These are phyloP conservation scores for Acleris emargana DNA, from an alignment of 2,888 invertebrate species.

Conservation along the genomic window DNA sequence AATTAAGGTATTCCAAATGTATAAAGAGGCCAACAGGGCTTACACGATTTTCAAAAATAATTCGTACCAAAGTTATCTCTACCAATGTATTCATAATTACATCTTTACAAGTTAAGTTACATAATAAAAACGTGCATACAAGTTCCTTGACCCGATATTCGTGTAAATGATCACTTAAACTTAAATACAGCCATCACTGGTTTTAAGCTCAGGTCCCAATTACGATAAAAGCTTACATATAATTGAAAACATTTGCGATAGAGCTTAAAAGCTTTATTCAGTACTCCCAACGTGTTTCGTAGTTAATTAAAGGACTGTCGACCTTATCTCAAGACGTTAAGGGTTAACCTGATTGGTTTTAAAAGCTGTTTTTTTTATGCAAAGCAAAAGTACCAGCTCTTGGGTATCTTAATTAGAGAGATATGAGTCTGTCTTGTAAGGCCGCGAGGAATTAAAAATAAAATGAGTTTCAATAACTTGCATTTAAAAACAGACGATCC, in stretches of 20 bases:
- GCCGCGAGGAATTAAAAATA: conserved; percentile 27
- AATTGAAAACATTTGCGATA: conserved; percentile 57
- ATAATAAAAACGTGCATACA: conserved; percentile 5
- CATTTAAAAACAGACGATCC: too few relatives aligned
- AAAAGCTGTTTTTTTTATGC: conserved; percentile 33
- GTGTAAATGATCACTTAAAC: conserved; percentile 43
- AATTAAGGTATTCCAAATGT: too few relatives aligned
- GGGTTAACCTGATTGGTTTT: conserved; percentile 32
- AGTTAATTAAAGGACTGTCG: conserved; percentile 40
- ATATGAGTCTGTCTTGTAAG: conserved; percentile 46
- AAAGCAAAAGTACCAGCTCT: conserved; percentile 48
- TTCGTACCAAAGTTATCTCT: too few relatives aligned
- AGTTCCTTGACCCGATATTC: conserved; percentile 17
- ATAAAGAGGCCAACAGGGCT: too few relatives aligned
- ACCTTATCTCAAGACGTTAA: conserved; percentile 41
- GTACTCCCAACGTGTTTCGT: conserved; percentile 35
- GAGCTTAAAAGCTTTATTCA: conserved; percentile 56
- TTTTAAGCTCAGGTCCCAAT: conserved; percentile 49
- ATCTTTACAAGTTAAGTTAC: neutral
- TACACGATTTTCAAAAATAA: too few relatives aligned
- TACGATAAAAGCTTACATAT: conserved; percentile 54
- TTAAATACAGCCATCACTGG: conserved; percentile 49
- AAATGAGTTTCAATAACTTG: neutral
- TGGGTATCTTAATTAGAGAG: conserved; percentile 60
- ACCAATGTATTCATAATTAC: too few relatives aligned